Conservation (phyloP, 2,797 vertebrate genomes). For the Argya squamiceps region DNA sequence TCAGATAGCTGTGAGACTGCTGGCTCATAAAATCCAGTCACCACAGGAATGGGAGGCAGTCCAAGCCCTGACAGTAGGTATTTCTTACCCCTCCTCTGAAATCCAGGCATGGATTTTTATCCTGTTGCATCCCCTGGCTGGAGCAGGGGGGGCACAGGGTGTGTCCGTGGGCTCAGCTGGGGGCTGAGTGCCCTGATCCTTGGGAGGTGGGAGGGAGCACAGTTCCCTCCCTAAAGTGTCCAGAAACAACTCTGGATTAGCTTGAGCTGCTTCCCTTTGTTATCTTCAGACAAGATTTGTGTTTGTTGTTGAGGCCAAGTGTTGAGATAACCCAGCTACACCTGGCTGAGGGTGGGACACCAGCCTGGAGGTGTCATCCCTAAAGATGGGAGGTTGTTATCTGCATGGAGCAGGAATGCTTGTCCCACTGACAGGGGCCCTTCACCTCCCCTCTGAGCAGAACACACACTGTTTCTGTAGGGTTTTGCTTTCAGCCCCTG, state of each 20-base stretch:
- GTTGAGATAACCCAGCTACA: neutral
- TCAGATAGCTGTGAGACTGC: conserved; percentile 89
- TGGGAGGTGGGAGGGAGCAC: neutral
- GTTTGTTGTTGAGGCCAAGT: neutral
- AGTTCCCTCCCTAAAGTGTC: neutral
- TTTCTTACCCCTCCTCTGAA: neutral
- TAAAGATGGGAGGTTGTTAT: neutral
- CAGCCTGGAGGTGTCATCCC: neutral
- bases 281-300: neutral
- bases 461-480: rapidly evolving
- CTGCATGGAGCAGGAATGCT: neutral
- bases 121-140: neutral
- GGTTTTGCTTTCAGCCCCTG: neutral
- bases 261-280: neutral
- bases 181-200: neutral
- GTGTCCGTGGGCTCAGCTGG: neutral
- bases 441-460: neutral
- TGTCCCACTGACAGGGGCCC: neutral
- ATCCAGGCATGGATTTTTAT: neutral
- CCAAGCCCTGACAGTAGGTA: conserved; percentile 90
- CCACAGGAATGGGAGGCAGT: conserved; percentile 96
- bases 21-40: conserved; percentile 95
- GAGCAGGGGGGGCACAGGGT: too few relatives aligned
- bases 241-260: neutral
- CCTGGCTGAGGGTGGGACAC: neutral